These are phyloP conservation scores for Hylaeus volcanicus DNA, from an alignment of 1,140 invertebrate genomes.

Conservation along the genomic window DNA sequence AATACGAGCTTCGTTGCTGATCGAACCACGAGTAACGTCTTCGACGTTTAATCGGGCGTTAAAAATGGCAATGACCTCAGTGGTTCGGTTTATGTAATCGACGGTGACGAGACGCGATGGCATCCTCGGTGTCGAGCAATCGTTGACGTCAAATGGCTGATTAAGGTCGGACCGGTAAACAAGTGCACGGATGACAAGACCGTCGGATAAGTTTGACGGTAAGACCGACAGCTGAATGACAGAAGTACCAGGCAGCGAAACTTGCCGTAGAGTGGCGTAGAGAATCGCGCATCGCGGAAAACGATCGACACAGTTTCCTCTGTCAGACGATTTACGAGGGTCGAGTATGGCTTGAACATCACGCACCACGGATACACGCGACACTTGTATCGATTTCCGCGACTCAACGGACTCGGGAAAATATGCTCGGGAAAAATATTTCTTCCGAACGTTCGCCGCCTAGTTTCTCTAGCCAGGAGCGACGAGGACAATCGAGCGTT, in stretches of 20 bases:
- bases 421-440: not conserved
- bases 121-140: not conserved
- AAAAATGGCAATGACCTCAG: conserved; percentile 9
- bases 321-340: no score
- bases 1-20: no score
- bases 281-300: no score
- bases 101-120: not conserved
- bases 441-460: conserved; percentile 1
- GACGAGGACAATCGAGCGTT: no score
- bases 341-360: not conserved
- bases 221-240: not conserved
- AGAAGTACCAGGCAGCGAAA: no score
- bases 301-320: no score
- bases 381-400: conserved; percentile 7
- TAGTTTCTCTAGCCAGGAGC: no score
- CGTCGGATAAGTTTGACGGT: not conserved
- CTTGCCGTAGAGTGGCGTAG: not conserved
- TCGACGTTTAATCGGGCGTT: not conserved
- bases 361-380: not conserved
- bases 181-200: not conserved
- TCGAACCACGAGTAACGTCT: not conserved
- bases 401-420: not conserved
- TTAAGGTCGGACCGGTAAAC: conserved; percentile 14
- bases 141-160: conserved; percentile 21
- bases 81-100: conserved; percentile 2